These are phyloP conservation scores for Halcyon smyrnensis DNA, from an alignment of 2,797 vertebrate species.

Conservation along the genomic window DNA sequence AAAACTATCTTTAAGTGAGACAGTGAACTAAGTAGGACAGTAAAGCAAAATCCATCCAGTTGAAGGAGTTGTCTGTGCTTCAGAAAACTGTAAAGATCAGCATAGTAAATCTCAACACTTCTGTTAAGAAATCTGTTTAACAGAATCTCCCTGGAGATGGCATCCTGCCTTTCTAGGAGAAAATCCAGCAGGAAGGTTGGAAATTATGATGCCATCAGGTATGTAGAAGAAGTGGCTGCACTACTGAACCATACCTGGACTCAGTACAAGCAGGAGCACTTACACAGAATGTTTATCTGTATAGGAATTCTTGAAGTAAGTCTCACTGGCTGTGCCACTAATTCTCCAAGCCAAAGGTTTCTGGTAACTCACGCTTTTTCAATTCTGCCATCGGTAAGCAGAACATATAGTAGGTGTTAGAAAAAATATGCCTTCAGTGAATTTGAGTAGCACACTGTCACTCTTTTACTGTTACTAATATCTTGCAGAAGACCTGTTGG, in stretches of 20 bases:
- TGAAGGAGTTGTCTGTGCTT: neutral
- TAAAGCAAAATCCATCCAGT: neutral
- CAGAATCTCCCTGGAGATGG: neutral
- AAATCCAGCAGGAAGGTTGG: neutral
- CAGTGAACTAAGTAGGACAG: neutral
- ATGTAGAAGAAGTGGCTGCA: neutral
- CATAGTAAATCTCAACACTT: neutral
- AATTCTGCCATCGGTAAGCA: neutral
- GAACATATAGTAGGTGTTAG: neutral
- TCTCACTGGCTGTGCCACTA: neutral
- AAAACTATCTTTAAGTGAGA: neutral
- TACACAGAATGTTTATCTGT: neutral
- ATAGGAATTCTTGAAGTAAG: neutral
- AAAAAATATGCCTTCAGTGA: neutral
- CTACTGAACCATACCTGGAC: neutral
- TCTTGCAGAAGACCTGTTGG: neutral
- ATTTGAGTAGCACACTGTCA: neutral
- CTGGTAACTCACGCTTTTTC: neutral
- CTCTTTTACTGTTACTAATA: neutral
- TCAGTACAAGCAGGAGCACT: neutral
- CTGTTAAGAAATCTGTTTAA: neutral
- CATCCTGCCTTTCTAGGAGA: neutral
- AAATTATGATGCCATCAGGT: neutral
- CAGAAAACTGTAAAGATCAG: neutral
- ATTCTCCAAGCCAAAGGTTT: neutral